Conservation (phyloP, 92 coral and sea anemone genomes). For the Muricea muricata region DNA sequence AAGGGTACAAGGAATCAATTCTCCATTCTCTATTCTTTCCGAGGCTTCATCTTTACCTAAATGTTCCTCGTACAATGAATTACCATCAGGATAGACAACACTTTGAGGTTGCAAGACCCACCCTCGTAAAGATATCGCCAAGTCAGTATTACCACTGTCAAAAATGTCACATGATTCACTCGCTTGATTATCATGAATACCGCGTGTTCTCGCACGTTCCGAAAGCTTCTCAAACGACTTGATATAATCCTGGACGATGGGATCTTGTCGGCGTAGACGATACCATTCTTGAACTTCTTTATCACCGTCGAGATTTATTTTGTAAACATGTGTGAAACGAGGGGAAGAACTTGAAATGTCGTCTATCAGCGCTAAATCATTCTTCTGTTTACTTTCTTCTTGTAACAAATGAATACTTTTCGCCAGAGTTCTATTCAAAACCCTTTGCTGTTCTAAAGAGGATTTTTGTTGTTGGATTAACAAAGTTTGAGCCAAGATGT, state of each 20-base stretch:
- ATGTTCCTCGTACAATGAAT: conserved; percentile 64
- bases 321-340: conserved; percentile 8
- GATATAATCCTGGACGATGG: conserved; percentile 93
- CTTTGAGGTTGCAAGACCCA: conserved; percentile 76
- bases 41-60: conserved; percentile 61
- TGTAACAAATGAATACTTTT: conserved; percentile 17
- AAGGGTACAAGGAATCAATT: conserved; percentile 66
- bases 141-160: not conserved
- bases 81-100: conserved; percentile 63
- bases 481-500: not conserved
- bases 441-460: conserved; percentile 18
- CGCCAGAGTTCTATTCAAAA: not conserved
- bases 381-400: not conserved
- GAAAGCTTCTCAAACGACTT: conserved; percentile 73
- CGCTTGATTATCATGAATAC: not conserved
- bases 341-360: conserved; percentile 8
- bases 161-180: conserved; percentile 34
- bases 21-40: conserved; percentile 52
- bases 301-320: conserved; percentile 55
- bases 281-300: conserved; percentile 86
- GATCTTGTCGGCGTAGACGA: conserved; percentile 83
- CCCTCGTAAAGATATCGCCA: conserved; percentile 51
- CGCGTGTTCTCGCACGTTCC: conserved; percentile 31
- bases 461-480: conserved; percentile 14
- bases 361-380: not conserved